These are phyloP conservation scores for Oligia strigilis DNA, from an alignment of 2,888 invertebrate genomes.

Conservation along the genomic window DNA sequence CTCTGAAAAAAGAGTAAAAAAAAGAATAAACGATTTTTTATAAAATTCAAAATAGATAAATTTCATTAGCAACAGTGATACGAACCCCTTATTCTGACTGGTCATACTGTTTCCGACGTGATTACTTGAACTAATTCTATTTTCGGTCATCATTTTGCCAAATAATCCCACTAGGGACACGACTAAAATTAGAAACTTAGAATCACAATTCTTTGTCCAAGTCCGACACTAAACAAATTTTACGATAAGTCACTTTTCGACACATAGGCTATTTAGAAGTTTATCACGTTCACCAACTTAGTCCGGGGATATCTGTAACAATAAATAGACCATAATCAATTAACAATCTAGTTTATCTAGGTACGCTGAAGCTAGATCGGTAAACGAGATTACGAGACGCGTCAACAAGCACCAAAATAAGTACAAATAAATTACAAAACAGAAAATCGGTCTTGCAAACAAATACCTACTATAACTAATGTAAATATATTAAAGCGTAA, in stretches of 20 bases:
- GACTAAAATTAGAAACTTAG: conserved; percentile 89
- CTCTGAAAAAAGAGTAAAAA: conserved; percentile 86
- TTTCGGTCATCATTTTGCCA: conserved; percentile 94
- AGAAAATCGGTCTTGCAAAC: conserved; percentile 41
- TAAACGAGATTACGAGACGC: conserved; percentile 81
- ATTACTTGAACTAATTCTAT: conserved; percentile 93
- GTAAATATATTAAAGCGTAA: conserved; percentile 21
- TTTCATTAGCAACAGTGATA: conserved; percentile 55
- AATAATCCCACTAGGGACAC: conserved; percentile 85
- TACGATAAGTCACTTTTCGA: conserved; percentile 88
- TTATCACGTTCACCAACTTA: conserved; percentile 89
- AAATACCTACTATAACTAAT: conserved; percentile 66
- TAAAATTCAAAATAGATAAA: background rate
- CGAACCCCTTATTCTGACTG: conserved; percentile 91
- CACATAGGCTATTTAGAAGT: conserved; percentile 87
- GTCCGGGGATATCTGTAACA: conserved; percentile 88
- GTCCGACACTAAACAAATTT: conserved; percentile 89
- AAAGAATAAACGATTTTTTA: conserved; percentile 35
- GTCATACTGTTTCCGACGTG: conserved; percentile 91
- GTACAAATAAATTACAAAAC: conserved; percentile 72
- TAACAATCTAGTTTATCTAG: conserved; percentile 48
- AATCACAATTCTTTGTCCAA: conserved; percentile 87
- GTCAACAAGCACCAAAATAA: conserved; percentile 84
- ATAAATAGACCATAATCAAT: conserved; percentile 67
- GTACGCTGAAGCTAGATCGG: conserved; percentile 47